Percentiles rank a stretch among this genome's conserved stretches.
Evolutionary conservation across 2,113 vertebrate species (phyloP).

Genomic region (Eira barbara): DNA sequence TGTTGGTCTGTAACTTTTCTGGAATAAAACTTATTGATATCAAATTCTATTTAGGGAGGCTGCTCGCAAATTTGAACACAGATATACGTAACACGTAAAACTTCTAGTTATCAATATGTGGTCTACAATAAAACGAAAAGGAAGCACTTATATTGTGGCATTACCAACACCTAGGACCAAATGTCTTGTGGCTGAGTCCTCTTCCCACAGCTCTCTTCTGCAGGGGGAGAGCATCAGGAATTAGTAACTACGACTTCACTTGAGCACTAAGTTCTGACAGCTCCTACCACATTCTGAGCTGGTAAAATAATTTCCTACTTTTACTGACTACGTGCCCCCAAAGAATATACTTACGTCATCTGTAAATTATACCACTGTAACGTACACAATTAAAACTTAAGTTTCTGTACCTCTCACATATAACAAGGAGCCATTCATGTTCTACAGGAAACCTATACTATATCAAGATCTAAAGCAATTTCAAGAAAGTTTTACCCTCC

Average conservation of each 20-base stretch:
- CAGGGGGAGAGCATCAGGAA: slow-evolving; percentile 77
- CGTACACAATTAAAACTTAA: background rate
- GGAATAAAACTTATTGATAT: slow-evolving; percentile 42
- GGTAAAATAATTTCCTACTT: slow-evolving; percentile 39
- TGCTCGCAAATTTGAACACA: slow-evolving; percentile 64
- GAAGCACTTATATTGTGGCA: slow-evolving; percentile 76
- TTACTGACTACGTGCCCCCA: slow-evolving; percentile 44
- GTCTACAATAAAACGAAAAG: slow-evolving; percentile 74
- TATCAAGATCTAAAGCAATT: slow-evolving; percentile 25
- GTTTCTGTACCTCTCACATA: background rate
- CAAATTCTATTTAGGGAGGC: slow-evolving; percentile 44
- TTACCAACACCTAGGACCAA: slow-evolving; percentile 79
- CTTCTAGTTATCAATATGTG: slow-evolving; percentile 67
- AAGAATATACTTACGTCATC: slow-evolving; percentile 64
- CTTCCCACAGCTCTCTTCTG: slow-evolving; percentile 78
- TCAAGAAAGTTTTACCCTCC: background rate
- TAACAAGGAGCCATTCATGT: background rate
- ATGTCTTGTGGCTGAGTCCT: slow-evolving; percentile 78
- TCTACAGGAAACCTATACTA: slow-evolving; percentile 4
- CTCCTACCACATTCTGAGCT: slow-evolving; percentile 72
- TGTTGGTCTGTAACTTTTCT: slow-evolving; percentile 41
- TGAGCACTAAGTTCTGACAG: slow-evolving; percentile 70
- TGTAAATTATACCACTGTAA: slow-evolving; percentile 37
- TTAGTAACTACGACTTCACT: slow-evolving; percentile 72
- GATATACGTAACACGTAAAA: slow-evolving; percentile 63